These are phyloP conservation scores for Psittacara wagleri DNA, from an alignment of 2,113 vertebrate genomes.

Conservation along the genomic window DNA sequence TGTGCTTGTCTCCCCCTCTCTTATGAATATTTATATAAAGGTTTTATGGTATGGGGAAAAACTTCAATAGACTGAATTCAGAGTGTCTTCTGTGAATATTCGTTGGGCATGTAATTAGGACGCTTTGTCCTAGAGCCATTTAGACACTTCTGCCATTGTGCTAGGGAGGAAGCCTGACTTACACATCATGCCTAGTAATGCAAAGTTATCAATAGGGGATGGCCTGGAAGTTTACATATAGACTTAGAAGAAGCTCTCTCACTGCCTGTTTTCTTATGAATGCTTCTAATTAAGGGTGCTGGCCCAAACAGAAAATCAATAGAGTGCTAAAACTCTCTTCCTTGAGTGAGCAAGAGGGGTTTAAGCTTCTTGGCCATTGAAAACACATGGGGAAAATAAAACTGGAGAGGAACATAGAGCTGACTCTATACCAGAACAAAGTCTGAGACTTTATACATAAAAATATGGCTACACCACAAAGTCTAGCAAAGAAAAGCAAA, in stretches of 20 bases:
- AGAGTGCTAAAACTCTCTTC: neutral
- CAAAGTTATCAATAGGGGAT: neutral
- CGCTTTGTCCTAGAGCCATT: neutral
- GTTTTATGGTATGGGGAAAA: neutral
- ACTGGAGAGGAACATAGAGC: neutral
- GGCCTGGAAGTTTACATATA: neutral
- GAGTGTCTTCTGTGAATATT: neutral
- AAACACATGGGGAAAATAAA: neutral
- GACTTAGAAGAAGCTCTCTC: neutral
- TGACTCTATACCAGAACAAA: neutral
- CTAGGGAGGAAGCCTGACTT: slow-evolving; percentile 3
- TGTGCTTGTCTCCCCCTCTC: neutral
- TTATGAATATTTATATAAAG: slow-evolving; percentile 34
- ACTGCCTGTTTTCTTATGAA: neutral
- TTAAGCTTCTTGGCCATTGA: neutral
- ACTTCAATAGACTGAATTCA: slow-evolving; percentile 5
- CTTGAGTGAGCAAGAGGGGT: neutral
- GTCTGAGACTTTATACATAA: neutral
- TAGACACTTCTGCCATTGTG: slow-evolving; percentile 7
- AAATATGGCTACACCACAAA: neutral
- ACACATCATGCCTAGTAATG: neutral
- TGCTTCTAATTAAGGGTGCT: neutral
- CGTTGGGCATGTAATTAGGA: neutral
- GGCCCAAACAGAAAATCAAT: neutral
- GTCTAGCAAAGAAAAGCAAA: neutral